Evolutionary conservation across 2,888 invertebrate species (phyloP), one percentile per base, ranked within the genome.

Genomic region (Drosophila histrio): DNA sequence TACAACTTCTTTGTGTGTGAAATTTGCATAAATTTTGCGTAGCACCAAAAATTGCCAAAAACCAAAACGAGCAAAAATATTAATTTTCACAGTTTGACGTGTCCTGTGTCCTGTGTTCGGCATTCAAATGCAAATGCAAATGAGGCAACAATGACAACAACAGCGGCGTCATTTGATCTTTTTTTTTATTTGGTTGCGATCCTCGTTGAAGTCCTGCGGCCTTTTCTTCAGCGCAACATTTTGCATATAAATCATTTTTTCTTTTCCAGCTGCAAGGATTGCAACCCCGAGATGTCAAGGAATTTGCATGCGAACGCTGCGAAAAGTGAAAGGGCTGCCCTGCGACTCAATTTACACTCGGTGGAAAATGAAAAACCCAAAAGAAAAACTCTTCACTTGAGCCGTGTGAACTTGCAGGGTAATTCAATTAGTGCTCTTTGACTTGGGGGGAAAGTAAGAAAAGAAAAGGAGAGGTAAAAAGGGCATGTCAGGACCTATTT

Each of bases 71-170:
- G 77, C 74, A 56, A 86, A 90, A 89, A 87, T 89, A 90, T 90
- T 87, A 89, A 89, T 90, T 90, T 90, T 89, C 89, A 88, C 89
- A 89, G 89, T 89, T 72, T 83, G 89, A 81, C 79, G 58, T 70
- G 69, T 80, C 59, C 72, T 44, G 43, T 13, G 46, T n/a, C 39
- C 56, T 46, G 47, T 30, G 39, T 6, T 5, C 28, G 66, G 53
- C 67, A 88, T 89, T 87, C 64, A 79, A 82, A 89, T 89, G 82
- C 69, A 77, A 87, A 88, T 88, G 89, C 88, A 89, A 89, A 89
- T 89, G 78, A 82, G 72, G 63, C 72, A 84, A 88, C 84, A 85
- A 85, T 88, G 74, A 80, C 77, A 79, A 72, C 68, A 74, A 69
- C 72, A 59, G 65, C 66, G 54, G 41, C 79, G 88, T 87, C 71